Base-by-base conservation (phyloP, 2,888 invertebrate genomes). In the Platycheirus albimanus region DNA sequence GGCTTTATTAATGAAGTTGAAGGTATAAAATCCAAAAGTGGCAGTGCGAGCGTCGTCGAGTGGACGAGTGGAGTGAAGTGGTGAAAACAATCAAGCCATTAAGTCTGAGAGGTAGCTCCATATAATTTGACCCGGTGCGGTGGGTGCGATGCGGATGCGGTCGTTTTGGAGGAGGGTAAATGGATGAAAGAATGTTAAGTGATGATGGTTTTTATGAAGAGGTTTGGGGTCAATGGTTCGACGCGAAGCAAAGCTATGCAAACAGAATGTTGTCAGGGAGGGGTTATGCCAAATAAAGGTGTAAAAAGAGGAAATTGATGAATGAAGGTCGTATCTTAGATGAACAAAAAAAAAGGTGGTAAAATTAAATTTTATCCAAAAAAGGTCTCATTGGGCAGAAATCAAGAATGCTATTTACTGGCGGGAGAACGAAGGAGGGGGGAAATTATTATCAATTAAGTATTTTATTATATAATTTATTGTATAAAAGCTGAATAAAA, bases 1-100 rank as follows among this genome's bases (percentile, higher is more conserved):
- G 56, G 75, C 58, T 71, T 81, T 81, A 81, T 81, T 71, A 81
- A 81, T 81, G 80, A 81, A 81, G 76, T 81, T 76, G 51, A 64
- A 66, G 38, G 66, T 76, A 66, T 76, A 76, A 80, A 58, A 71
- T 52, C 43, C 7, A 61, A 66, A 58, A 58, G 71, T 64, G 58
- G 45, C 33, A 41, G 67, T n/a, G 17, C n/a, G 33, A 7, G 54
- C 15, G n/a, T 5, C n/a, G n/a, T n/a, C n/a, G n/a, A n/a, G n/a
- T n/a, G n/a, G n/a, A n/a, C n/a, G n/a, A n/a, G n/a, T n/a, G n/a
- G n/a, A n/a, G n/a, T n/a, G n/a, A n/a, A 36, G 52, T 17, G 70
- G 43, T 28, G 70, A 6, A 28, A 36, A 63, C 69, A 69, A 80
- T 64, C 69, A 69, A 75, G 79, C 74, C 63, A 75, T 80, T 80